A percentile compares a stretch with the other conserved stretches of the same genome.
Conservation (phyloP, 64 coral and sea anemone genomes). For the Dendrophyllia cribrosa region DNA sequence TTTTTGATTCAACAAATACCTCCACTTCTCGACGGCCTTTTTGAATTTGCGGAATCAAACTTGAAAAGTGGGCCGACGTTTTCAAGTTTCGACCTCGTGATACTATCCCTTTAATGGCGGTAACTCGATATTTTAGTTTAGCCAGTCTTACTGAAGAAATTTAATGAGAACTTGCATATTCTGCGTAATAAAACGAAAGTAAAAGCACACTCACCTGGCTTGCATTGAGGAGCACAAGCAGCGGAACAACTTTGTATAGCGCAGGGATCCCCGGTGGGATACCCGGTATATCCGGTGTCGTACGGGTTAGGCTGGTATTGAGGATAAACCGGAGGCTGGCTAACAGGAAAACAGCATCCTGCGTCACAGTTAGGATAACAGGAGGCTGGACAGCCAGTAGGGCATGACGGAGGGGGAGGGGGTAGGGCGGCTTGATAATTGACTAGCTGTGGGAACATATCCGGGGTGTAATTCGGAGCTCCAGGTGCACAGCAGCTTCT, state of each 20-base stretch:
- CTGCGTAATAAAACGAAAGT: not conserved
- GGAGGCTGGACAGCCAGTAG: slow-evolving; percentile 48
- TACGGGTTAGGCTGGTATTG: slow-evolving; percentile 2
- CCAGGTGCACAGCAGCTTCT: slow-evolving; percentile 88
- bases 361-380: slow-evolving; percentile 89
- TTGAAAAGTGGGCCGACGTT: too few species aligned
- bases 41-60: too few species aligned
- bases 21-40: too few species aligned
- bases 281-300: not conserved
- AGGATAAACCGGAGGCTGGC: slow-evolving; percentile 1
- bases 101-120: too few species aligned
- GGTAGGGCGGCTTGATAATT: slow-evolving; percentile 80
- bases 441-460: slow-evolving; percentile 86
- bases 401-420: slow-evolving; percentile 84
- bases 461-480: slow-evolving; percentile 84
- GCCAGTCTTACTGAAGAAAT: too few species aligned
- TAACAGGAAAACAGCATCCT: slow-evolving; percentile 74
- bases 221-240: slow-evolving; percentile 55
- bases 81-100: too few species aligned
- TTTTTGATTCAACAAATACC: too few species aligned
- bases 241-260: slow-evolving; percentile 48
- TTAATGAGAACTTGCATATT: not conserved
- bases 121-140: too few species aligned
- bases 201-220: slow-evolving; percentile 29
- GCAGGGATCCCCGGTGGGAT: slow-evolving; percentile 31